phyloP scores from a whole-genome alignment of 2,113 vertebrate genomes.

The Prunella fulvescens region DNA sequence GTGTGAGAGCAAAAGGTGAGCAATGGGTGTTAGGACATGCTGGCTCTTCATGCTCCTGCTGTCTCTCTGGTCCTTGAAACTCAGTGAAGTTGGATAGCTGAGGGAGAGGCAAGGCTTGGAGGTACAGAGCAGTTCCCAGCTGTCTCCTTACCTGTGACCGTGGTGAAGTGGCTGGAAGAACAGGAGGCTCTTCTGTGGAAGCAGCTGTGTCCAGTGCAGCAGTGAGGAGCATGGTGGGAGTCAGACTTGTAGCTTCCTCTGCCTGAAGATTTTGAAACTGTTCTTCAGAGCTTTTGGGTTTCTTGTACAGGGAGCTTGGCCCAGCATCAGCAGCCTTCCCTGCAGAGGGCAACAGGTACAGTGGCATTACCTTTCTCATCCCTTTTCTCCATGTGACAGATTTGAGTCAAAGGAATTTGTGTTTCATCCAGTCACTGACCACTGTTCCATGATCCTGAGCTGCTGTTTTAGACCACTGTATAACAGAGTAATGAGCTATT shows the following conservation, averaged over 20 bases:
- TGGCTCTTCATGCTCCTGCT: neutral
- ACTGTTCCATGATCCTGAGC: neutral
- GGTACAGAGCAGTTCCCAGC: neutral
- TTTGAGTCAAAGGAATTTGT: neutral
- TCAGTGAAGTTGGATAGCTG: neutral
- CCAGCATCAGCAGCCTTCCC: slow-evolving; percentile 73
- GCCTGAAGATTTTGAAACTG: slow-evolving; percentile 16
- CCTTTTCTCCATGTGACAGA: neutral
- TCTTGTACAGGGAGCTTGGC: slow-evolving; percentile 80
- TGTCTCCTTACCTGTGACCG: slow-evolving; percentile 79
- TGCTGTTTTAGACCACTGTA: neutral
- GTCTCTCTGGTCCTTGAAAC: neutral
- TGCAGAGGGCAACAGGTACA: slow-evolving; percentile 39
- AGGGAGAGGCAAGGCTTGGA: neutral
- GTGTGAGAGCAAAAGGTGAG: neutral
- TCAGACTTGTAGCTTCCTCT: slow-evolving; percentile 65
- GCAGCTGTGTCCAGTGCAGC: slow-evolving; percentile 74
- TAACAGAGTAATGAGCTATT: neutral
- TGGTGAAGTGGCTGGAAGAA: slow-evolving; percentile 80
- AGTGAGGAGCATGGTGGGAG: slow-evolving; percentile 42
- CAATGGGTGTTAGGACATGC: neutral
- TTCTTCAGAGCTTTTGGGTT: slow-evolving; percentile 52
- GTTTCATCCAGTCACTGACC: neutral
- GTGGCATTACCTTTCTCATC: neutral
- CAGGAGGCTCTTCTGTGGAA: slow-evolving; percentile 82